A percentile compares a stretch with the other conserved stretches of the same genome.
Conservation (phyloP, 2,888 invertebrate genomes). For the Clunio marinus region DNA sequence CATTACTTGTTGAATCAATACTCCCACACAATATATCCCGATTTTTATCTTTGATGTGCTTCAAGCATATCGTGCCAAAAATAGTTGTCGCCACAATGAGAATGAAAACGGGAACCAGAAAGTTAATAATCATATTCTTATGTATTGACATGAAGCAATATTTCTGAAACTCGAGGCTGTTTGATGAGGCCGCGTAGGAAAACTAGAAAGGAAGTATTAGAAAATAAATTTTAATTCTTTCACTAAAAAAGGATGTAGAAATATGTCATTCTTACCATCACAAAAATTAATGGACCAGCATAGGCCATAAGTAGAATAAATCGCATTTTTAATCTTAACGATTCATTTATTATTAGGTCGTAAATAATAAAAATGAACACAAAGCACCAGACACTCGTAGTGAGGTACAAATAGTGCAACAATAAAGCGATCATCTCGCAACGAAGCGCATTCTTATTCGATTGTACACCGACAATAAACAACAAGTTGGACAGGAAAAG, state of each 20-base stretch:
- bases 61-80: slow-evolving; percentile 57
- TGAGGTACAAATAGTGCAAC: slow-evolving; percentile 66
- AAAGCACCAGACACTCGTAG: slow-evolving; percentile 67
- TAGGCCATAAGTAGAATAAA: slow-evolving; percentile 53
- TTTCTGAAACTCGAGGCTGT: slow-evolving; percentile 66
- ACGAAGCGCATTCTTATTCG: slow-evolving; percentile 60
- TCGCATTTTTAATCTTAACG: slow-evolving; percentile 40
- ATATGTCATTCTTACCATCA: slow-evolving; percentile 56
- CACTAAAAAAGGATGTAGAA: neutral
- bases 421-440: slow-evolving; percentile 64
- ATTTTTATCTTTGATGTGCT: slow-evolving; percentile 47
- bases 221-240: slow-evolving; percentile 10
- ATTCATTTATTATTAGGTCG: slow-evolving; percentile 53
- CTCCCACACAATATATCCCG: slow-evolving; percentile 42
- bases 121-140: slow-evolving; percentile 71
- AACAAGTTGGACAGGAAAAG: slow-evolving; percentile 59
- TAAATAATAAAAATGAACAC: slow-evolving; percentile 62
- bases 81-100: slow-evolving; percentile 62
- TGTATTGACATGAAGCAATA: slow-evolving; percentile 76
- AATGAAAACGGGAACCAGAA: slow-evolving; percentile 67
- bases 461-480: slow-evolving; percentile 64
- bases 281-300: slow-evolving; percentile 60
- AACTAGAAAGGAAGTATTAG: slow-evolving; percentile 52
- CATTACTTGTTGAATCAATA: slow-evolving; percentile 40
- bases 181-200: slow-evolving; percentile 63